Conservation (phyloP, 2,888 invertebrate genomes). For the Protodeltote pygarga region DNA sequence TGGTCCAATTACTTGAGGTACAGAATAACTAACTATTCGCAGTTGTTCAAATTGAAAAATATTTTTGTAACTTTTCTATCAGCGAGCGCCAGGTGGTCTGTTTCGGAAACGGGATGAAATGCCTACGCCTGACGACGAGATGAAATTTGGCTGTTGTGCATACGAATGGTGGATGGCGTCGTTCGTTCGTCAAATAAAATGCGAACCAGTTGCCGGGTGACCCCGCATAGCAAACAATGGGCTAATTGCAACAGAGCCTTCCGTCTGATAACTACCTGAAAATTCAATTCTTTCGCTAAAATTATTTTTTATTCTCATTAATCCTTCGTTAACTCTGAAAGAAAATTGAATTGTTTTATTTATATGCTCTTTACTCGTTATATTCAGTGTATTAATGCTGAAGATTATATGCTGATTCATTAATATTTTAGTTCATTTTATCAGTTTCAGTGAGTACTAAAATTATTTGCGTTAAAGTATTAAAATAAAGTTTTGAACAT, state of each 20-base stretch:
- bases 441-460: too few relatives aligned
- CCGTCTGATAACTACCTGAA: constrained; percentile 37
- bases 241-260: constrained; percentile 58
- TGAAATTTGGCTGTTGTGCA: constrained; percentile 57
- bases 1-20: constrained; percentile 7
- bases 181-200: constrained; percentile 57
- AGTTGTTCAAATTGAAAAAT: constrained; percentile 9
- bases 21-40: neutral
- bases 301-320: constrained; percentile 26
- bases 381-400: too few relatives aligned
- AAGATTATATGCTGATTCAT: too few relatives aligned
- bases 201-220: constrained; percentile 36
- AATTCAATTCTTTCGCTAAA: constrained; percentile 35
- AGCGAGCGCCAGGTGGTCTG: constrained; percentile 48
- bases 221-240: constrained; percentile 48
- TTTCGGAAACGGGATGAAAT: constrained; percentile 39
- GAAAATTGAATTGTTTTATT: constrained; percentile 13
- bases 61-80: constrained; percentile 44
- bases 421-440: too few relatives aligned
- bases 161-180: constrained; percentile 50
- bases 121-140: constrained; percentile 38
- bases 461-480: too few relatives aligned
- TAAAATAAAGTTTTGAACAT: too few relatives aligned
- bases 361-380: too few relatives aligned
- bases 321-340: constrained; percentile 19